Base-by-base conservation (phyloP, 2,888 invertebrate species). In the Acanthosepion esculentum region DNA sequence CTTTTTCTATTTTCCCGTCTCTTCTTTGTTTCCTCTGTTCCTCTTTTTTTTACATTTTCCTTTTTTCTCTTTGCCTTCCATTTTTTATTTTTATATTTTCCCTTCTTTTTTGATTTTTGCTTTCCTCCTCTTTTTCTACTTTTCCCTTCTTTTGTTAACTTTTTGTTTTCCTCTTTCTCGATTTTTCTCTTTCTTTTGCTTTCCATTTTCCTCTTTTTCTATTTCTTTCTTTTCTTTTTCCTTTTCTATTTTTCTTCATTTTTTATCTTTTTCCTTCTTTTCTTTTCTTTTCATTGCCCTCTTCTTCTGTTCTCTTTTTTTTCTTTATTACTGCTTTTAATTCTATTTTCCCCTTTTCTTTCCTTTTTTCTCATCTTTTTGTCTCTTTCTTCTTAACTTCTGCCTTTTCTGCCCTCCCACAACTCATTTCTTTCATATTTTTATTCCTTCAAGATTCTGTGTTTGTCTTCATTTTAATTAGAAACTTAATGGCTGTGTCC, bases 271-370 rank as follows among this genome's bases (percentile, higher is more conserved):
- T 29, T 10, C 12, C 18, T n/a, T 78, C 8, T 29, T 64, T 64
- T 10, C 29, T n/a, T n/a, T n/a, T 1, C 15, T 7, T 8, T n/a
- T n/a, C 2, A 0, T n/a, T 29, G 0, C n/a, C 10, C 5, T 12
- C 10, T 29, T 29, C 29, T 29, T 29, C 29, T 64, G 7, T 26
- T 0, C 12, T 8, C 29, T 64, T 64, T 29, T 4, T 29, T 29
- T 10, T 29, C 8, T 29, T 29, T 29, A 5, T 29, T 10, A 8
- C 8, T 29, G 29, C 59, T 64, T 64, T 29, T 29, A 29, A 7
- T 29, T 23, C 29, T 29, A 7, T 12, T 29, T 26, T 59, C 20
- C 20, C 26, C 26, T 64, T 64, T 12, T 64, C 8, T 5, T 64
- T 26, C 26, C n/a, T n/a, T n/a, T n/a, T 78, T n/a, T 78, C 10